phyloP scores from a whole-genome alignment of 2,888 invertebrate species.

The Gastracanthus pulcherrimus region DNA sequence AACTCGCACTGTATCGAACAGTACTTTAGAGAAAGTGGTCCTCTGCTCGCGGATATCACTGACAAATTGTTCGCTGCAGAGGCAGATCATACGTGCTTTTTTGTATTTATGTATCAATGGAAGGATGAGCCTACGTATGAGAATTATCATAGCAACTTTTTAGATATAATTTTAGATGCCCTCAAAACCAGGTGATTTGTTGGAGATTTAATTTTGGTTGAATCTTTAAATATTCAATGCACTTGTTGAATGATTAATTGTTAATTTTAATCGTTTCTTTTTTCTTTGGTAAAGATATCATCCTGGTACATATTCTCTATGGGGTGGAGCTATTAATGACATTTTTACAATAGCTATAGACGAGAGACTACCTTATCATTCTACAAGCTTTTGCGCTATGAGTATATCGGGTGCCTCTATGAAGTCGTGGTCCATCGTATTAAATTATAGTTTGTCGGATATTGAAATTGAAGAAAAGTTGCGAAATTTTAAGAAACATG shows the following conservation, averaged over 20 bases:
- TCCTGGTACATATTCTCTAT: conserved; percentile 38
- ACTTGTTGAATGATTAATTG: too few relatives aligned
- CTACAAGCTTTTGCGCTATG: conserved; percentile 43
- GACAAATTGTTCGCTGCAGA: conserved; percentile 17
- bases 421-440: conserved; percentile 46
- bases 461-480: conserved; percentile 30
- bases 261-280: background rate
- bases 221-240: too few relatives aligned
- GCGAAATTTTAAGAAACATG: conserved; percentile 5
- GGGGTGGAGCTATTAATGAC: conserved; percentile 50
- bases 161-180: conserved; percentile 19
- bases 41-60: background rate
- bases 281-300: conserved; percentile 21
- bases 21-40: background rate
- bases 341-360: conserved; percentile 34
- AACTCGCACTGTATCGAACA: conserved; percentile 31
- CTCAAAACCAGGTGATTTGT: conserved; percentile 45
- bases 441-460: conserved; percentile 16
- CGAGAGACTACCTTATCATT: background rate
- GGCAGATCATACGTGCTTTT: conserved; percentile 6
- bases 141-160: conserved; percentile 33
- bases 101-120: conserved; percentile 55
- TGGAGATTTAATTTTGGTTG: too few relatives aligned
- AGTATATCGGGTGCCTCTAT: conserved; percentile 37
- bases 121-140: conserved; percentile 25